phyloP scores from a whole-genome alignment of 2,888 invertebrate genomes.

The Clusia tigrina region DNA sequence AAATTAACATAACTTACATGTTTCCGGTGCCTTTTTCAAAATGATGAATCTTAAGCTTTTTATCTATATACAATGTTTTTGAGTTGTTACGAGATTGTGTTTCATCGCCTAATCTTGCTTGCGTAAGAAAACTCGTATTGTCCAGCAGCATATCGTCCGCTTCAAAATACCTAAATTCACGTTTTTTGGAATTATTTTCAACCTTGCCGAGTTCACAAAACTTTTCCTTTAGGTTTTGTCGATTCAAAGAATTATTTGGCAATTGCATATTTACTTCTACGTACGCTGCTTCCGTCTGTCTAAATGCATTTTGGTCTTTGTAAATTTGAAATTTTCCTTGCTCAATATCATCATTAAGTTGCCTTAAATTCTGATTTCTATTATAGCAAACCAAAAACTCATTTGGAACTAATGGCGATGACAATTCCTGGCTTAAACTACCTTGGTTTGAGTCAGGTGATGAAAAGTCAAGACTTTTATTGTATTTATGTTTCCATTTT shows the following conservation, averaged over 20 bases:
- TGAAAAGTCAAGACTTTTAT: conserved; percentile 19
- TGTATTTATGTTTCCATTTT: neutral
- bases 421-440: conserved; percentile 24
- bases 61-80: conserved; percentile 25
- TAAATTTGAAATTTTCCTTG: conserved; percentile 47
- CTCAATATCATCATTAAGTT: conserved; percentile 51
- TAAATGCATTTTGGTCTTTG: conserved; percentile 35
- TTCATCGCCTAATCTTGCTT: conserved; percentile 49
- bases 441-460: conserved; percentile 21
- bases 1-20: no score
- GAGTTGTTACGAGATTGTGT: conserved; percentile 44
- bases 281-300: conserved; percentile 3
- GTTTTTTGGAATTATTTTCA: conserved; percentile 16
- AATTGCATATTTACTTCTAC: neutral
- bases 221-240: neutral
- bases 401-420: conserved; percentile 43
- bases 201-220: neutral
- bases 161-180: conserved; percentile 41
- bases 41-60: conserved; percentile 8
- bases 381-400: conserved; percentile 40
- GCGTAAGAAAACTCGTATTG: conserved; percentile 47
- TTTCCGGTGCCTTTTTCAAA: conserved; percentile 6
- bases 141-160: conserved; percentile 49
- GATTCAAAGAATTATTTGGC: neutral
- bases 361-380: conserved; percentile 43